Base-by-base conservation (phyloP, 2,797 vertebrate genomes). In the Sparus aurata region DNA sequence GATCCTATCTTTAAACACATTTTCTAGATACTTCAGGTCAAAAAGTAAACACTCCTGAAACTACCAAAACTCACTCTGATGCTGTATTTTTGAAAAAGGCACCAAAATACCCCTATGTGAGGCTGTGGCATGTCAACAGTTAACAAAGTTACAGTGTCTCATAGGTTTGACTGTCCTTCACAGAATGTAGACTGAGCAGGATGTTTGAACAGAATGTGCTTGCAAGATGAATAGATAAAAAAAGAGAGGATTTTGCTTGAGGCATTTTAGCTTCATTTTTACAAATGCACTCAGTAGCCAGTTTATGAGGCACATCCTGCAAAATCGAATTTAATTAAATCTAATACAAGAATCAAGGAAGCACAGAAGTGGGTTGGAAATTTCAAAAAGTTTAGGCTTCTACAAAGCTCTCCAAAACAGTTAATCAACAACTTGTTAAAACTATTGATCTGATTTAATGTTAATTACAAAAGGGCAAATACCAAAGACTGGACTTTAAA, bases 401-500 rank as follows among this genome's bases (percentile, higher is more conserved):
- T 46, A 30, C 2, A 59, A 22, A 27, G 10, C 58, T 66, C 30
- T 54, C 58, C 25, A 22, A 22, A 12, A 17, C 13, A 63, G 81
- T 78, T 59, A 85, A 83, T 79, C 46, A 73, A 23, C 50, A 64
- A 43, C 30, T 20, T n/a, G 34, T 55, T 67, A 16, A 61, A 77
- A 47, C 23, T 5, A 46, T 22, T 46, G 2, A 50, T 61, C 25
- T 75, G 57, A 69, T 64, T 58, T 60, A 1, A 67, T 75, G 18
- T 64, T 34, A 63, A 61, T 34, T 62, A 3, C 18, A 55, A 53
- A 68, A 47, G 18, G 8, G 23, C 10, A 41, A 22, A 63, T 9
- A 15, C 17, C 8, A 60, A 67, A 61, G 12, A 69, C 45, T 53
- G 5, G 10, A 46, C 1, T 11, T 10, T 16, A 49, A 43, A 63